phyloP scores from a whole-genome alignment of 2,113 vertebrate species.

The Melospiza melodia region DNA sequence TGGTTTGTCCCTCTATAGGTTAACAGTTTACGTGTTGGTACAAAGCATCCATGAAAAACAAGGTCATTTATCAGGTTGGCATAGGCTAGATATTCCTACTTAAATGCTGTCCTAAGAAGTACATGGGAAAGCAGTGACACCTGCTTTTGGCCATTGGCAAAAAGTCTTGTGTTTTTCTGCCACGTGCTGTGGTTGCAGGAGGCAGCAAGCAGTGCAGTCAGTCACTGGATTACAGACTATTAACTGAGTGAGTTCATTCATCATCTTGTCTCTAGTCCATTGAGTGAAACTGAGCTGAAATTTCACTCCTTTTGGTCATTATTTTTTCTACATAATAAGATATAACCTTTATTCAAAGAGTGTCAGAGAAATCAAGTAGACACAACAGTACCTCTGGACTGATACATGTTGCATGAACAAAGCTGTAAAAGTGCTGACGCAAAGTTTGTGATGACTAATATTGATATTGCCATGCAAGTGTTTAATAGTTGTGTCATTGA shows the following conservation, averaged over 20 bases:
- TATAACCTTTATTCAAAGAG: neutral
- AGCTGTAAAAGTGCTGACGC: neutral
- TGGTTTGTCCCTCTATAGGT: neutral
- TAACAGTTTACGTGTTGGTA: neutral
- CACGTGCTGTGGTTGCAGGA: neutral
- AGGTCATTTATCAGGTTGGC: neutral
- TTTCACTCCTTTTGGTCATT: neutral
- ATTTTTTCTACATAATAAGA: neutral
- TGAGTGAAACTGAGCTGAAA: neutral
- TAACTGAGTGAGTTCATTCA: neutral
- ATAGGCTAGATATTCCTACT: neutral
- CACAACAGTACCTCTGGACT: neutral
- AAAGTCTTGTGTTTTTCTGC: rapidly evolving
- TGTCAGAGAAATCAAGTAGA: neutral
- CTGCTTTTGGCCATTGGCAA: neutral
- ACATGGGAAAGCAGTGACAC: neutral
- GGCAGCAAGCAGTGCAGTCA: neutral
- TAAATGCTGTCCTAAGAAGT: neutral
- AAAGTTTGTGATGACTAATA: neutral
- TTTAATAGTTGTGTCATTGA: neutral
- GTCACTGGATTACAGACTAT: neutral
- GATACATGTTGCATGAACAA: rapidly evolving
- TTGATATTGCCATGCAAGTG: rapidly evolving
- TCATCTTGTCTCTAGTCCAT: neutral
- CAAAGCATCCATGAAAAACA: neutral